Evolutionary conservation across 2,113 vertebrate genomes (phyloP).

Genomic region (Carassius auratus): DNA sequence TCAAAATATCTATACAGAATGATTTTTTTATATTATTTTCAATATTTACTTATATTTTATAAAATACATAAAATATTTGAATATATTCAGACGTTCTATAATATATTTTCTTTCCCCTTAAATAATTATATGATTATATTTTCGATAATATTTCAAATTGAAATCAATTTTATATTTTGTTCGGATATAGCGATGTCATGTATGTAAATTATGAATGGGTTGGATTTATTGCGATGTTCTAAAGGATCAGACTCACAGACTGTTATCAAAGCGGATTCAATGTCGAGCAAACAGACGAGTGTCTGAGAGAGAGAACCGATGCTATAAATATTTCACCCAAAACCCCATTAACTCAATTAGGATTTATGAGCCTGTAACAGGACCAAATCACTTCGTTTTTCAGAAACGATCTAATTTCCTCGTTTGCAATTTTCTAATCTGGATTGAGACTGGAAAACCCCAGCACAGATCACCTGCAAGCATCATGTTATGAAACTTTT

Average conservation of each 20-base stretch:
- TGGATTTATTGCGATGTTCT: not conserved
- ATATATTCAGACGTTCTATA: not conserved
- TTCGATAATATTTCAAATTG: not conserved
- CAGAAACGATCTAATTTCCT: not conserved
- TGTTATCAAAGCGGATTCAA: constrained; percentile 9
- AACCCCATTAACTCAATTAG: constrained; percentile 22
- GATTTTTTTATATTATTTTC: not conserved
- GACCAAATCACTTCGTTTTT: not conserved
- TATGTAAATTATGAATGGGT: not conserved
- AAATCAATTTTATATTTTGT: not conserved
- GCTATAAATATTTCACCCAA: constrained; percentile 36
- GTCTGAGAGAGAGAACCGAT: constrained; percentile 17
- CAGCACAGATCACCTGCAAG: not conserved
- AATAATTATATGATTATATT: not conserved
- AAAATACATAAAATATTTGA: too few species aligned
- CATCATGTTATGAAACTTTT: not conserved
- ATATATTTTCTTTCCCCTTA: not conserved
- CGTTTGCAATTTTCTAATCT: not conserved
- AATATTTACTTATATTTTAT: not conserved
- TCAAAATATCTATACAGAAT: not conserved
- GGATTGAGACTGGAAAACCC: not conserved
- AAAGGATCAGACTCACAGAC: constrained; percentile 5
- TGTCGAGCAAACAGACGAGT: constrained; percentile 18
- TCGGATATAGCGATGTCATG: not conserved
- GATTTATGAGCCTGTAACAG: constrained; percentile 2